A percentile compares a stretch with the other conserved stretches of the same genome.
These are phyloP conservation scores for Pseudotriccus pelzelni DNA, from an alignment of 2,797 vertebrate species.

Conservation along the genomic window DNA sequence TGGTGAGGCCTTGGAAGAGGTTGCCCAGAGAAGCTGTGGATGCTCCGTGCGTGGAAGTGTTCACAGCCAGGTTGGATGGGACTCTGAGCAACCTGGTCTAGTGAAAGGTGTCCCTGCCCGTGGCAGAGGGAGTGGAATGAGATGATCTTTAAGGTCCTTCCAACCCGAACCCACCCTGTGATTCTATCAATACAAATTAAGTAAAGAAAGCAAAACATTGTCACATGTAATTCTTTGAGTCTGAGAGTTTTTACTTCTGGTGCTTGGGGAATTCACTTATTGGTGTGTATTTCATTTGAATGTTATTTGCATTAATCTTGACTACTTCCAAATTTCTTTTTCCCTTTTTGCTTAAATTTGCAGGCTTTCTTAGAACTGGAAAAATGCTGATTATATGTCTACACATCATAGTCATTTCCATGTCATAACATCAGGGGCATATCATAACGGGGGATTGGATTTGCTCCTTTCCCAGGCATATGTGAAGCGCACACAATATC, in stretches of 20 bases:
- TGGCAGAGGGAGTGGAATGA: not conserved
- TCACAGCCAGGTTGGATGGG: not conserved
- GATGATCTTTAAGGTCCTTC: not conserved
- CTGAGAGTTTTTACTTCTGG: not conserved
- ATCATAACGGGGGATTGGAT: not conserved
- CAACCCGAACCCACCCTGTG: not conserved
- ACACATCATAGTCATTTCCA: not conserved
- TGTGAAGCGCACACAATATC: fast-evolving
- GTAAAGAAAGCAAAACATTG: not conserved
- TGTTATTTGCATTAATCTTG: not conserved
- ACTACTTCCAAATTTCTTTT: not conserved
- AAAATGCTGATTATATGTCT: not conserved
- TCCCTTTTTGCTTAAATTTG: not conserved
- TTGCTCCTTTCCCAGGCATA: not conserved
- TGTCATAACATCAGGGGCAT: not conserved
- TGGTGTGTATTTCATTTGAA: not conserved
- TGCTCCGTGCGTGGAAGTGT: not conserved
- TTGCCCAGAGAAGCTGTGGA: not conserved
- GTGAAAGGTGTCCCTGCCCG: not conserved
- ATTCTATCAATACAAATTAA: not conserved
- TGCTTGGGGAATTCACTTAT: not conserved
- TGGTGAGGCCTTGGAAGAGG: not conserved
- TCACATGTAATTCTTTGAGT: not conserved
- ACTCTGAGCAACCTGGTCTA: not conserved
- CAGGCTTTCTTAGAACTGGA: not conserved